These are phyloP conservation scores for Thaumatotibia leucotreta DNA, from an alignment of 1,140 invertebrate genomes.

Conservation along the genomic window DNA sequence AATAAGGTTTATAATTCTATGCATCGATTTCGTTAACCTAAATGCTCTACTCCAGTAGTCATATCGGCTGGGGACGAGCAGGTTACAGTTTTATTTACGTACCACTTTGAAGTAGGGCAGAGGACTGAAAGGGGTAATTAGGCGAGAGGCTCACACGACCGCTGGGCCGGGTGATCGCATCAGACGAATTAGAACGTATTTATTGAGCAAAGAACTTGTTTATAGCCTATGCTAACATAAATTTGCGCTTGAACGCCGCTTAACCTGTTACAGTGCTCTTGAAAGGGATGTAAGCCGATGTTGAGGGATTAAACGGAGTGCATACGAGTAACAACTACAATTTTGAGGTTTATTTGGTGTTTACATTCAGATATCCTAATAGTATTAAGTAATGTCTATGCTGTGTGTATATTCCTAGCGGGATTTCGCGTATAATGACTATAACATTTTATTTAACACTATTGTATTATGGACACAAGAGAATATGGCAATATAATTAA, in stretches of 20 bases:
- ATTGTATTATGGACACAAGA: not conserved
- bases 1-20: not conserved
- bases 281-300: not conserved
- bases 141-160: slow-evolving; percentile 60
- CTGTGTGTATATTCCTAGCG: too few relatives aligned
- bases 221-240: slow-evolving; percentile 33
- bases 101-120: slow-evolving; percentile 60
- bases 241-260: not conserved
- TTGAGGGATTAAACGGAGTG: not conserved
- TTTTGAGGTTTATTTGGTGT: too few relatives aligned
- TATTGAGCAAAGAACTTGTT: slow-evolving; percentile 63
- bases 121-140: slow-evolving; percentile 67
- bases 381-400: too few relatives aligned
- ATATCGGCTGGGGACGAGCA: slow-evolving; percentile 51
- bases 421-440: too few relatives aligned
- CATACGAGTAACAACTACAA: too few relatives aligned
- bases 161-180: slow-evolving; percentile 56
- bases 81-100: slow-evolving; percentile 54
- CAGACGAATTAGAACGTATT: slow-evolving; percentile 66
- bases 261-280: not conserved
- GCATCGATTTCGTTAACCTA: slow-evolving; percentile 43
- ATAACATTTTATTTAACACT: too few relatives aligned
- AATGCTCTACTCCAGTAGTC: slow-evolving; percentile 57
- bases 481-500: not conserved
- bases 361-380: too few relatives aligned